These are phyloP conservation scores for Acleris literana DNA, from an alignment of 2,888 invertebrate species.

Conservation along the genomic window DNA sequence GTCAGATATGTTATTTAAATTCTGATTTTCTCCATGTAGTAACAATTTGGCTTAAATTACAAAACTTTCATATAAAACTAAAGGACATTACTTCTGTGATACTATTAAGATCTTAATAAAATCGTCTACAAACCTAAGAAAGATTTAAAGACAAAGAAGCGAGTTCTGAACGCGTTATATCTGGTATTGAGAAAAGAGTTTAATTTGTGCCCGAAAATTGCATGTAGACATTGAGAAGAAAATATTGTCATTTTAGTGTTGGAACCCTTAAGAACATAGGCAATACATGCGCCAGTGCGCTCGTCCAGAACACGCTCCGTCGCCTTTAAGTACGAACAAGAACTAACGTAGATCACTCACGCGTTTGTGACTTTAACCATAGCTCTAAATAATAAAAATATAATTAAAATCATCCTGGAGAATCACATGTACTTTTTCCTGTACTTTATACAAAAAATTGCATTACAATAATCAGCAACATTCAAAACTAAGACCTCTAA, in stretches of 20 bases:
- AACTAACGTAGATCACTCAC: conserved; percentile 11
- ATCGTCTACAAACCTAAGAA: conserved; percentile 57
- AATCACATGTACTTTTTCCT: conserved; percentile 80
- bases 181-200: background rate
- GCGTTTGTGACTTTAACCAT: conserved; percentile 58
- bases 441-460: conserved; percentile 78
- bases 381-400: conserved; percentile 54
- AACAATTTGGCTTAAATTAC: conserved; percentile 78
- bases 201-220: conserved; percentile 1
- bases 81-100: conserved; percentile 60
- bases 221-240: background rate
- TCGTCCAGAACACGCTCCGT: conserved; percentile 53
- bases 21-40: conserved; percentile 82
- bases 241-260: background rate
- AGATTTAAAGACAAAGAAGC: conserved; percentile 38
- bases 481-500: conserved; percentile 67
- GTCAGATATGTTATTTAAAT: conserved; percentile 84
- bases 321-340: conserved; percentile 49
- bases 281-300: conserved; percentile 13
- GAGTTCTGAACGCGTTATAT: conserved; percentile 20
- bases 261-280: background rate
- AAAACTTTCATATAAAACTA: conserved; percentile 66
- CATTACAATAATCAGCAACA: conserved; percentile 63
- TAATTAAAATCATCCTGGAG: conserved; percentile 71
- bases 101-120: conserved; percentile 56